Evolutionary conservation across 2,888 invertebrate genomes (phyloP), one percentile per base, ranked within the genome.

Genomic region (Phengaris alcon): DNA sequence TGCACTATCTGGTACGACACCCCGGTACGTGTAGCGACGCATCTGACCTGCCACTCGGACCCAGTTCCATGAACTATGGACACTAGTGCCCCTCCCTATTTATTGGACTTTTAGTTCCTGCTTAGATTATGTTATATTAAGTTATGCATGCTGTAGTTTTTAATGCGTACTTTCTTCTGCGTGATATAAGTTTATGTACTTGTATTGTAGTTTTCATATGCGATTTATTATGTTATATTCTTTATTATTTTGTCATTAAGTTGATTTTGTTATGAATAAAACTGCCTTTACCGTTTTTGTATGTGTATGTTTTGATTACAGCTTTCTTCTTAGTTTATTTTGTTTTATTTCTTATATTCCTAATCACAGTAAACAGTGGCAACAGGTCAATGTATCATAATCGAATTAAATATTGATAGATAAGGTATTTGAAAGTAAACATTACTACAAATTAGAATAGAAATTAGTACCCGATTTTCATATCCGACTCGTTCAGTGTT

Each of bases 1-100:
- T 98, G 98, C 98, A 98, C 98, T 98, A 98, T 98, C 98, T 98
- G 98, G 98, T 98, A 98, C 98, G 98, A 97, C 97, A 97, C 96
- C 95, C 97, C 96, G 95, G 94, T 91, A 94, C 93, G 95, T 94
- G 86, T 88, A 86, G 86, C 93, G 84, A 86, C 92, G 91, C 83
- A 88, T 87, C 89, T 84, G 89, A 81, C 83, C 87, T 82, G 82
- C 86, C 72, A 72, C 72, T 72, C 72, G 52, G 72, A 51, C 15
- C 64, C 12, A 68, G 68, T 68, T 68, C 68, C 44, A 68, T 68
- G 68, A 68, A 54, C 54, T 72, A 72, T 52, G 54, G 52, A 72
- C 72, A 35, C 13, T 72, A 72, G 54, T 72, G 72, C 15, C 52
- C 72, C 35, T 68, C 76, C 52, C 73, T 64, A 68, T 75, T 73